phyloP scores from a whole-genome alignment of 2,888 invertebrate genomes.

The Sceliomorpha sp. region DNA sequence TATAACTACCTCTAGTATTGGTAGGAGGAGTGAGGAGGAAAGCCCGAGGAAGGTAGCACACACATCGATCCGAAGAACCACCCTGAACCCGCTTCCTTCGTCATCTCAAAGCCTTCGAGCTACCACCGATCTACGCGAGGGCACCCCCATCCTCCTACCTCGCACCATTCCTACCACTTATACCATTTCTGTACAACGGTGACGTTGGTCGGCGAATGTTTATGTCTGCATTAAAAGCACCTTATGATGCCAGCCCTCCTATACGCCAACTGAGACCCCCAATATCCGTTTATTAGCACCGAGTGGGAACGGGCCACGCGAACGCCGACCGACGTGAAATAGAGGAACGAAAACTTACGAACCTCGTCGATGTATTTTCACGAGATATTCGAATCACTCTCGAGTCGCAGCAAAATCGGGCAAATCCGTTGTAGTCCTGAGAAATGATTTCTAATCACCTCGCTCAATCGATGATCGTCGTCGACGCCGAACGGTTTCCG shows the following conservation, averaged over 20 bases:
- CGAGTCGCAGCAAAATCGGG: not conserved
- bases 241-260: not conserved
- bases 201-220: conserved; percentile 60
- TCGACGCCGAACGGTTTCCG: conserved; percentile 19
- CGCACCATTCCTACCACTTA: conserved; percentile 19
- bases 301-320: too few relatives aligned
- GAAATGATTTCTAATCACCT: conserved; percentile 14
- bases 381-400: not conserved
- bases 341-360: too few relatives aligned
- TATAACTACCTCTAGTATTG: conserved; percentile 78
- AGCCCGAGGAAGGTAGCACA: conserved; percentile 66
- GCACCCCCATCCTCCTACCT: conserved; percentile 24
- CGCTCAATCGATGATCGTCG: conserved; percentile 13
- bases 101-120: conserved; percentile 68
- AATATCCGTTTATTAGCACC: too few relatives aligned
- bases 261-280: too few relatives aligned
- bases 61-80: conserved; percentile 76
- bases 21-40: conserved; percentile 57
- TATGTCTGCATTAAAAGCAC: conserved; percentile 65
- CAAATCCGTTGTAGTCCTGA: not conserved
- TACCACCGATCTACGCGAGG: conserved; percentile 35
- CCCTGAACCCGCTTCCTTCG: conserved; percentile 69
- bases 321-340: too few relatives aligned
- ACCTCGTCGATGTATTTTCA: too few relatives aligned
- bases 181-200: conserved; percentile 56